phyloP scores from a whole-genome alignment of 2,888 invertebrate genomes.

The Nomada fabriciana region DNA sequence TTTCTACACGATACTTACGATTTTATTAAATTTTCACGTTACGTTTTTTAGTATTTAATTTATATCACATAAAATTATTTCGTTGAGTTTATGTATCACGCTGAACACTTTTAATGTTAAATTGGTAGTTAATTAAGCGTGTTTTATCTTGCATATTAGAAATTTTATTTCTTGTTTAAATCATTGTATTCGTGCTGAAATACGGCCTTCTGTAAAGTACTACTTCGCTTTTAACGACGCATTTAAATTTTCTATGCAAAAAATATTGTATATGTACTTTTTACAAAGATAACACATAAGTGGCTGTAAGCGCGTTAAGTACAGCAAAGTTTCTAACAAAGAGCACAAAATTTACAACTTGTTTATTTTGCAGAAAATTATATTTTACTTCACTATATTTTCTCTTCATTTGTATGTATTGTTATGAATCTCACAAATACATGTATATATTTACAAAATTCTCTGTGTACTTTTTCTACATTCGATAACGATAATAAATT shows the following conservation, averaged over 20 bases:
- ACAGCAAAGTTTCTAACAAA: conserved; percentile 41
- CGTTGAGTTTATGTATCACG: conserved; percentile 3
- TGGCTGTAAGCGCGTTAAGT: conserved; percentile 25
- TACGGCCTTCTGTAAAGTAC: conserved; percentile 47
- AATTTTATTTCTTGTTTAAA: conserved; percentile 10
- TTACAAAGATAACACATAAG: conserved; percentile 33
- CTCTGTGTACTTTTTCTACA: conserved; percentile 40
- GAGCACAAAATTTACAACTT: conserved; percentile 37
- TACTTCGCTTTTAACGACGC: conserved; percentile 40
- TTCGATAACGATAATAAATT: conserved; percentile 22
- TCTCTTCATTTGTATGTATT: conserved; percentile 58
- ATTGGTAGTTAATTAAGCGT: conserved; percentile 12
- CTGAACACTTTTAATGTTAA: conserved; percentile 1
- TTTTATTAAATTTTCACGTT: conserved; percentile 20
- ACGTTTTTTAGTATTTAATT: conserved; percentile 28
- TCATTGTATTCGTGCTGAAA: conserved; percentile 22
- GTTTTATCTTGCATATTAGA: conserved; percentile 5
- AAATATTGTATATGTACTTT: conserved; percentile 31
- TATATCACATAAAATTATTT: conserved; percentile 13
- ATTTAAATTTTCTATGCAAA: conserved; percentile 23
- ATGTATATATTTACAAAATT: conserved; percentile 69
- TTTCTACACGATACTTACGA: conserved; percentile 25
- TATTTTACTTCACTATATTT: conserved; percentile 52
- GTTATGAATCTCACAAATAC: conserved; percentile 65
- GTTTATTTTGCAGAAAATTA: conserved; percentile 51